Base-by-base conservation (phyloP, 2,113 vertebrate species). In the Pedetes capensis region DNA sequence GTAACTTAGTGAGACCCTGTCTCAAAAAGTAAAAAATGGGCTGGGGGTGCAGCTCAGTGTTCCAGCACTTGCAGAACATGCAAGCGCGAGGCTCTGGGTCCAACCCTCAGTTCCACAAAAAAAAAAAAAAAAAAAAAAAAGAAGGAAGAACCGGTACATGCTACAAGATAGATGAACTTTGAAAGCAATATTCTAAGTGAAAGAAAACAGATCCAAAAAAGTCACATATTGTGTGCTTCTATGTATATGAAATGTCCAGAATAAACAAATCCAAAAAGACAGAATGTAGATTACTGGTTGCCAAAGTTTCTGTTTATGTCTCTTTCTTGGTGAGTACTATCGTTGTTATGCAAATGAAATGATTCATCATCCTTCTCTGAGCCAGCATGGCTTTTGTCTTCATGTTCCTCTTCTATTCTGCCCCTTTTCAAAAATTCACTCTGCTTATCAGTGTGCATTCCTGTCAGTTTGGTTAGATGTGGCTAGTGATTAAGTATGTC, bases 341-440 rank as follows among this genome's bases (percentile, higher is more conserved):
- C 98, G 96, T 96, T 98, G 90, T 98, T 98, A 92, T 57, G 94
- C 95, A 98, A 96, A 96, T 96, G 97, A 97, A 98, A 98, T 74
- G 98, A 96, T 88, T 98, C 97, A 0, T 98, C 97, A 47, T 97
- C 97, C 94, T 98, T 98, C 85, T 98, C 98, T 92, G 97, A 97
- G n/a, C 94, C 97, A 76, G 96, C 89, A 83, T 91, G 97, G 91
- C 96, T 97, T 75, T 96, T 85, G 55, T 98, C 96, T 96, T 98
- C 97, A 25, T 97, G 98, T 34, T 98, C 97, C 39, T 98, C 98
- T 96, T 98, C 98, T 87, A 98, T 94, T 97, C 95, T 95, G 57
- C 98, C 98, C 90, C 92, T 97, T 96, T 98, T 98, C 97, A 99
- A 96, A 97, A 99, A 99, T 87, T 98, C 98, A 93, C 98, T 99